Conservation (phyloP, 2,113 vertebrate species). For the Coptodon bakossiorum region DNA sequence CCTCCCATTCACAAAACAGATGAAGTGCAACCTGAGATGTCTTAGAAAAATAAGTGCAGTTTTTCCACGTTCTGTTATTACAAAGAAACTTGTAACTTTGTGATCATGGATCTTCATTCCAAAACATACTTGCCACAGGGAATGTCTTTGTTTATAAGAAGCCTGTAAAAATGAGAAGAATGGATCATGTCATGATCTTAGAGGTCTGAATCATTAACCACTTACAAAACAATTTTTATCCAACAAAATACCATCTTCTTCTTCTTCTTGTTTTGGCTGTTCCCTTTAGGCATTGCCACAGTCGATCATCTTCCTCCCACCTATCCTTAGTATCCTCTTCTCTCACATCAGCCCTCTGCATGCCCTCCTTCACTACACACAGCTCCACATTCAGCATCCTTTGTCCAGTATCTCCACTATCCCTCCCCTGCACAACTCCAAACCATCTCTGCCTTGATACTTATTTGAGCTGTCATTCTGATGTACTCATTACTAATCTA, state of each 20-base stretch:
- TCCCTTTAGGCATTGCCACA: background rate
- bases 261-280: background rate
- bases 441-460: background rate
- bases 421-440: background rate
- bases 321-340: background rate
- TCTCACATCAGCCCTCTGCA: background rate
- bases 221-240: background rate
- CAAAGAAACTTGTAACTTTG: background rate
- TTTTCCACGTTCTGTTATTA: background rate
- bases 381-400: background rate
- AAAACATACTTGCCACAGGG: background rate
- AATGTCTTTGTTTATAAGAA: background rate
- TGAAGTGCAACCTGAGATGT: background rate
- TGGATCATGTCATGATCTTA: background rate
- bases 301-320: background rate
- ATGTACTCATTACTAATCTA: background rate
- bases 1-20: background rate
- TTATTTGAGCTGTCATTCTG: background rate
- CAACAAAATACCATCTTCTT: background rate
- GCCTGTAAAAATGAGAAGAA: background rate
- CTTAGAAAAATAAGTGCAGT: background rate
- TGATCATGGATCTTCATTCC: background rate
- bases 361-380: background rate
- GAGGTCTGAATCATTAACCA: background rate
- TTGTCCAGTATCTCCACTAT: background rate